These are phyloP conservation scores for Merluccius polli DNA, from an alignment of 2,797 vertebrate species.

Conservation along the genomic window DNA sequence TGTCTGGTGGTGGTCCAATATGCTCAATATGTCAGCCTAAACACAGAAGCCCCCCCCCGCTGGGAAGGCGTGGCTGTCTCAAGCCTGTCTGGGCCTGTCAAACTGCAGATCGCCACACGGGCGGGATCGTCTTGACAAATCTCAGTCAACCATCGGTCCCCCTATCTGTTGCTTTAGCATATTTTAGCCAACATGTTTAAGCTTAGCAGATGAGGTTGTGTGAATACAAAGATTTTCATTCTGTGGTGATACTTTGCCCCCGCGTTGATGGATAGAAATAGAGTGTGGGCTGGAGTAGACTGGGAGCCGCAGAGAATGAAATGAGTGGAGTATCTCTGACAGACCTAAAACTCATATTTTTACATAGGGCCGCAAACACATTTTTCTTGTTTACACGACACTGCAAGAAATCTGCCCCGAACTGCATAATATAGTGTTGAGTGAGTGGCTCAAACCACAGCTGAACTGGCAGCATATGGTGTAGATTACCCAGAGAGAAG, in stretches of 20 bases:
- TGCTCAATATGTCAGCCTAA: conserved; percentile 56
- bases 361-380: not conserved
- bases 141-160: conserved; percentile 2
- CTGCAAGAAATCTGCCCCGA: conserved; percentile 14
- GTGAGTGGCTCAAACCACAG: conserved; percentile 47
- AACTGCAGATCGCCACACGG: conserved; percentile 28
- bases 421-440: conserved; percentile 14
- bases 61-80: conserved; percentile 13
- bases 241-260: not conserved
- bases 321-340: conserved; percentile 3
- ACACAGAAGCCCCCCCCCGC: conserved; percentile 20
- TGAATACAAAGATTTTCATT: not conserved
- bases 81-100: conserved; percentile 2
- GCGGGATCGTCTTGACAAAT: conserved; percentile 39
- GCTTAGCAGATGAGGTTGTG: not conserved
- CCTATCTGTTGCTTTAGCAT: not conserved
- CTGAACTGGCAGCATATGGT: conserved; percentile 63
- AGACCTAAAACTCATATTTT: conserved; percentile 1
- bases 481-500: conserved; percentile 63
- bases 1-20: conserved; percentile 45
- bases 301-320: not conserved
- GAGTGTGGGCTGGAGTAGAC: not conserved
- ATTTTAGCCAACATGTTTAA: not conserved
- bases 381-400: conserved; percentile 4
- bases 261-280: not conserved